Evolutionary conservation across 1,140 invertebrate genomes (phyloP), one percentile per base, ranked within the genome.

Genomic region (Drosophila ohnishii): DNA sequence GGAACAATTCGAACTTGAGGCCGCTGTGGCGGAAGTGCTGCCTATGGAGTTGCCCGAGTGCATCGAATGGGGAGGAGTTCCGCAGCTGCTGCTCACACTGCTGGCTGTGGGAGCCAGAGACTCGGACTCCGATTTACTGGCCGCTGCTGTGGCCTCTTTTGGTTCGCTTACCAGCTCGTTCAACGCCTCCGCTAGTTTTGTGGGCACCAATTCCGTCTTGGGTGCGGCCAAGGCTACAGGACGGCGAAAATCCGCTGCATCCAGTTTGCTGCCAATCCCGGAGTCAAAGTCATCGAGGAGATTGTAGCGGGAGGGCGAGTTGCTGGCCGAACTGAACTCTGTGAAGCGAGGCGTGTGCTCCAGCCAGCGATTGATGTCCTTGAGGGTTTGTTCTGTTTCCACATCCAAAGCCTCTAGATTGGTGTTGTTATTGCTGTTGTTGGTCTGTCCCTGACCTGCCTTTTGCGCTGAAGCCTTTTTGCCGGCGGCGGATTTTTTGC

Each of bases 321-420:
- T 96, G 74, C 94, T 94, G 8, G 94, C 94, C 2, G 95, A 95
- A 63, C 94, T 95, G 69, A 95, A 96, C 80, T 95, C 95, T 0
- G 95, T 94, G 55, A 95, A 94, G 67, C 94, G 94, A 0, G 96
- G 96, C 4, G 96, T 95, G 75, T 97, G 96, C 87, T 97, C 96
- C 45, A 97, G 91, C 96, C 96, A 97, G 85, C 96, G 96, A 82
- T 96, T 97, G 25, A 97, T 96, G 89, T 97, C 96, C 93, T 97
- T 96, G 5, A 97, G 92, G 22, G 96, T 96, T 92, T 97, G 95
- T 91, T 97, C 96, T 0, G 95, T 96, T 5, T 95, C 95, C 75
- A 95, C 92, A 83, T 95, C 95, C 4, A 97, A 92, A 1, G 96
- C 96, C 86, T 96, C 95, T 61, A 96, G 94, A 9, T 94, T 95